A percentile compares a stretch with the other conserved stretches of the same genome.
These are phyloP conservation scores for Anastrepha ludens DNA, from an alignment of 1,140 invertebrate species.

Conservation along the genomic window DNA sequence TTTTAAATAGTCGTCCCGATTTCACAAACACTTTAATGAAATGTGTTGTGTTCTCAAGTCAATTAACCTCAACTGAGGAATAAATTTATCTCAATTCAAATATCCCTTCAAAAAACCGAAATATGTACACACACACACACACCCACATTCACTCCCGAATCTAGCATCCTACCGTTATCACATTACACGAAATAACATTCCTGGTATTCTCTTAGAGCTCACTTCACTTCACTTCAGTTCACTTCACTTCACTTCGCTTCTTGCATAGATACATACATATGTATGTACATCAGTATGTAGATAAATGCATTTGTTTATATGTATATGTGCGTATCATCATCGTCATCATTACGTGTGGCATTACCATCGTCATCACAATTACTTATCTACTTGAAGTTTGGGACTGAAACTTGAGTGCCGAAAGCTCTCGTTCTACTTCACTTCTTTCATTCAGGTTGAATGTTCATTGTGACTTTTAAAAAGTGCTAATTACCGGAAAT, in stretches of 20 bases:
- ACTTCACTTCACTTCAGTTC: neutral
- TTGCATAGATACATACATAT: neutral
- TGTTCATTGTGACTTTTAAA: slow-evolving; percentile 41
- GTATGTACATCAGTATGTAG: neutral
- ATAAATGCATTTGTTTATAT: neutral
- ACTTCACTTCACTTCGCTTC: slow-evolving; percentile 6
- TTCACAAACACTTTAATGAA: neutral
- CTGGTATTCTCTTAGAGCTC: neutral
- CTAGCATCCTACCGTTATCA: neutral
- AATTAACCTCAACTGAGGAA: slow-evolving; percentile 33
- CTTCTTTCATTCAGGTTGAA: neutral
- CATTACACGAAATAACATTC: slow-evolving; percentile 1
- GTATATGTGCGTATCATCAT: neutral
- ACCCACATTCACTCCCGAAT: neutral
- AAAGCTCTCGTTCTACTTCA: neutral
- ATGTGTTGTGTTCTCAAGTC: neutral
- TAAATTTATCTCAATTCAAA: neutral
- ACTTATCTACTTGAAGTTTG: slow-evolving; percentile 26
- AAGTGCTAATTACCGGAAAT: slow-evolving; percentile 47
- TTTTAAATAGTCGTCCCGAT: neutral
- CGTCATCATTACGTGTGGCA: slow-evolving; percentile 29
- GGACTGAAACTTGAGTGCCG: neutral
- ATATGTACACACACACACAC: neutral
- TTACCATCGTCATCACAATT: slow-evolving; percentile 29
- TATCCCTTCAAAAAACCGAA: neutral